A percentile compares a stretch with the other conserved stretches of the same genome.
phyloP scores from a whole-genome alignment of 2,888 invertebrate genomes.

The Gymnocheta viridis region DNA sequence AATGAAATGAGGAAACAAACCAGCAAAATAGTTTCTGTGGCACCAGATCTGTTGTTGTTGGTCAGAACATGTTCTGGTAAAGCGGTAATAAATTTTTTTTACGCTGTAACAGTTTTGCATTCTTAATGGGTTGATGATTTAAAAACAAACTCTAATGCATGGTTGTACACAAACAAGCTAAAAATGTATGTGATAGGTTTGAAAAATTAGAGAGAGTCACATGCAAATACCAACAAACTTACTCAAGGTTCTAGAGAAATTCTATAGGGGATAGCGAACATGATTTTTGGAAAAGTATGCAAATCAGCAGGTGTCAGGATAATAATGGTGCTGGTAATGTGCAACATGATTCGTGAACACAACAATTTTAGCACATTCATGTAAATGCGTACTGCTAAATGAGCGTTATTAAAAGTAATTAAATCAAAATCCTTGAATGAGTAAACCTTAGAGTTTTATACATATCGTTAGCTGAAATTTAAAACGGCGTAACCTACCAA shows the following conservation, averaged over 20 bases:
- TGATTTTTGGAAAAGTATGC: not conserved
- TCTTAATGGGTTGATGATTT: not conserved
- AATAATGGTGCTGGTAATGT: not conserved
- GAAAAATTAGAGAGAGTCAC: not conserved
- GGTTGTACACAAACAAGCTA: not conserved
- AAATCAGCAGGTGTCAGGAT: slow-evolving; percentile 19
- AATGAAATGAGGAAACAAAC: slow-evolving; percentile 36
- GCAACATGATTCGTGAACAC: not conserved
- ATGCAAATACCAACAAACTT: not conserved
- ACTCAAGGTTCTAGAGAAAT: not conserved
- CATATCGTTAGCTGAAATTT: no score
- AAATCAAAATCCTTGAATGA: no score
- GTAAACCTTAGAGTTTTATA: no score
- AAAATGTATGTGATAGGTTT: not conserved
- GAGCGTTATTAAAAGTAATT: no score
- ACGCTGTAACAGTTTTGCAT: slow-evolving; percentile 1
- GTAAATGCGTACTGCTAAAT: not conserved
- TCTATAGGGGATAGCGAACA: not conserved
- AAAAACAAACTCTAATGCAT: not conserved
- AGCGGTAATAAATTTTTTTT: not conserved
- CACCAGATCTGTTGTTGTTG: not conserved
- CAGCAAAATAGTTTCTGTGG: slow-evolving; percentile 10
- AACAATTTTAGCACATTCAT: not conserved
- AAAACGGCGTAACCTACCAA: no score
- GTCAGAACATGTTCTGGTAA: not conserved